Base-by-base conservation (phyloP, 2,113 vertebrate species). In the Chaetodon auriga region DNA sequence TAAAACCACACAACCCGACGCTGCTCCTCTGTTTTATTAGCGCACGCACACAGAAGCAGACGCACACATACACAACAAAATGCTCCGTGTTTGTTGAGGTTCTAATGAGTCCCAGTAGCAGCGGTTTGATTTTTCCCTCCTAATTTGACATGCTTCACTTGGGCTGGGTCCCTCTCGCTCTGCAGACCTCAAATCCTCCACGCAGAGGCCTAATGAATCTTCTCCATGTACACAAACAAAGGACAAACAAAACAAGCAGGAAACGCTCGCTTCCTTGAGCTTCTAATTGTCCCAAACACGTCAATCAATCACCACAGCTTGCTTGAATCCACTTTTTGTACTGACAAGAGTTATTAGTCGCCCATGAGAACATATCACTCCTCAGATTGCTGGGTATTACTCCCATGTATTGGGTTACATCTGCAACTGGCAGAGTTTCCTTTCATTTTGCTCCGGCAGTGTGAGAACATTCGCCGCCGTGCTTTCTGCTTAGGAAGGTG, bases 131-230 rank as follows among this genome's bases (percentile, higher is more conserved):
- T 87, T 87, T 11, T 23, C n/a, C 76, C 81, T 90, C 83, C 90
- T 94, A 94, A 95, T 95, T 95, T 95, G 95, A 95, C 93, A 94
- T 93, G 94, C 95, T 95, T 94, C 90, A 92, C 86, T 94, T 93
- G 90, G 93, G 89, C 88, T 89, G 90, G 87, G 90, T 90, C 90
- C 70, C 88, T 89, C 78, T 87, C 81, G 80, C 90, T 81, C 75
- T 19, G 30, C 86, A 89, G 80, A 82, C 78, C 92, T 88, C 87
- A 89, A 88, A 93, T 92, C 90, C 90, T 91, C 79, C 88, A 87
- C 53, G 82, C 85, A 78, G 84, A 78, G 84, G 87, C 87, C 89
- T 94, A 94, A 95, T 94, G 92, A 95, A 94, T 87, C 87, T 87
- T 84, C 85, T 88, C 84, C 81, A 63, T 68, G 82, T 85, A 83